Conservation (phyloP, 2,888 invertebrate genomes). For the Cheilosia vernalis region DNA sequence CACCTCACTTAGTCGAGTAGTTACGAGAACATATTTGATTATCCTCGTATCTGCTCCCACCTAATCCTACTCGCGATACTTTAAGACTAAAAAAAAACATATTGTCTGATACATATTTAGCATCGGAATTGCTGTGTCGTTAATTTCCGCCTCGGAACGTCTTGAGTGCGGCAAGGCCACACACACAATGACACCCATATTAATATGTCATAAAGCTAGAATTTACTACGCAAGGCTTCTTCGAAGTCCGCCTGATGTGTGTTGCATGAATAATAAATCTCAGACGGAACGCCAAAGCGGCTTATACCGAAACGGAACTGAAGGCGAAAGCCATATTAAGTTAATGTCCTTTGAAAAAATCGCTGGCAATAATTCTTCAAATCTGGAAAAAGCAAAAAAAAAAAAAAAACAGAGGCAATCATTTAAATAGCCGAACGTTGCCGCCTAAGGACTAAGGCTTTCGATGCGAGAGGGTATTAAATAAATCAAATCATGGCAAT, state of each 20-base stretch:
- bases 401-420: slow-evolving; percentile 15
- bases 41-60: too few species aligned
- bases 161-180: slow-evolving; percentile 1
- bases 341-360: slow-evolving; percentile 6
- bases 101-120: slow-evolving; percentile 1
- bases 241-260: neutral
- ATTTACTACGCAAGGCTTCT: neutral
- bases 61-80: neutral
- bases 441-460: too few species aligned
- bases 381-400: neutral
- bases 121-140: slow-evolving; percentile 23
- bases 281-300: neutral
- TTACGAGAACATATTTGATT: too few species aligned
- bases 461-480: neutral
- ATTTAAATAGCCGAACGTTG: slow-evolving; percentile 26
- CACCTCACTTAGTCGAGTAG: too few species aligned
- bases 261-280: slow-evolving; percentile 49
- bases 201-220: slow-evolving; percentile 5
- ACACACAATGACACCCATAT: neutral
- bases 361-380: slow-evolving; percentile 13
- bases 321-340: too few species aligned
- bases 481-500: slow-evolving; percentile 32
- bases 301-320: slow-evolving; percentile 9
- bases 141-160: slow-evolving; percentile 28
- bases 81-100: neutral